Base-by-base conservation (phyloP, 2,113 vertebrate genomes). In the Carettochelys insculpta region DNA sequence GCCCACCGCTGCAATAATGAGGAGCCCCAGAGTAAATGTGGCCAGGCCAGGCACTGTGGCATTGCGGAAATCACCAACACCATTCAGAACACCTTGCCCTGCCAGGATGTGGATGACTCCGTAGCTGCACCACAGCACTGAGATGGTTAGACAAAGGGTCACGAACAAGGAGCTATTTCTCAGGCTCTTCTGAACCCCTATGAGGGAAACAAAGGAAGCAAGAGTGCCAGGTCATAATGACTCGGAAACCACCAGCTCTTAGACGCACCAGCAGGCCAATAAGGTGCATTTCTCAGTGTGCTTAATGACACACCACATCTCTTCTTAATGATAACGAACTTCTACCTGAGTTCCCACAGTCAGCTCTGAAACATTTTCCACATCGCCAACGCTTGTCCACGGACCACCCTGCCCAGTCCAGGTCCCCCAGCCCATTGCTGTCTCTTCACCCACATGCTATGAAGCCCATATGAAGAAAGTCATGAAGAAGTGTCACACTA, bases 21-120 rank as follows among this genome's bases (percentile, higher is more conserved):
- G 87, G 29, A 99, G 95, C 1, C 98, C 98, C 87, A 99, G 79
- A 2, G 97, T 88, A 76, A 98, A 97, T 0, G 98, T 95, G 27
- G 97, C 98, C 87, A 99, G 97, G 45, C 98, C 98, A 1, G 98
- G 98, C 45, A 98, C 94, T 78, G 98, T 84, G 6, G 98, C 97
- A 4, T 96, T 80, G 9, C 90, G 94, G 56, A 98, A 89, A 5
- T 79, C 96, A 3, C 90, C 93, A 4, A 50, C 2, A 3, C 43
- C 27, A 0, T 52, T 41, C 80, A 99, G 83, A 58, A 95, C 84
- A 1, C 93, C 92, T 89, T 98, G 97, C 12, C 98, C 98, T 2
- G 77, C 87, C 93, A 99, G 97, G 89, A 99, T 95, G 68, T 98
- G 93, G 73, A 98, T 94, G 68, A 98, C 94, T 79, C 98, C 98